These are phyloP conservation scores for Hiodon alosoides DNA, from an alignment of 2,113 vertebrate genomes.

Conservation along the genomic window DNA sequence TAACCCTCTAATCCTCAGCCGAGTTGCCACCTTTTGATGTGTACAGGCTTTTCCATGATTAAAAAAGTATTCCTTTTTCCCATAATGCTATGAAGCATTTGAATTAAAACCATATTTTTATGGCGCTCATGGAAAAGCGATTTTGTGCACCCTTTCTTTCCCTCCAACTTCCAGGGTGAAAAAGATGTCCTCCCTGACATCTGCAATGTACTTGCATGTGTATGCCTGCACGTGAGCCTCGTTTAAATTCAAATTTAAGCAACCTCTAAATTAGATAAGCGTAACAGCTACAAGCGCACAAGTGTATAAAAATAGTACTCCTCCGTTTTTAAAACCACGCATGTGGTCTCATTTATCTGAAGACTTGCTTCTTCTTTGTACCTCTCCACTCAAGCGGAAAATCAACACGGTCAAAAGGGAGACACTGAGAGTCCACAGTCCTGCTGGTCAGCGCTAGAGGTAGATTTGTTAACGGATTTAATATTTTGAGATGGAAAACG, in stretches of 20 bases:
- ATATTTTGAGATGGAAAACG: background rate
- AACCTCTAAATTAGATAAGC: background rate
- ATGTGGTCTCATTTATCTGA: background rate
- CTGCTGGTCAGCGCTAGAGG: slow-evolving; percentile 4
- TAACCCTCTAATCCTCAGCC: slow-evolving; percentile 25
- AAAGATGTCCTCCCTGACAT: no score
- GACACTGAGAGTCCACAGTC: slow-evolving; percentile 9
- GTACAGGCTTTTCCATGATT: slow-evolving; percentile 22
- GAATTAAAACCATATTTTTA: background rate
- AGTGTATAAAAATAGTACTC: no score
- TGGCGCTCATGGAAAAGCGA: no score
- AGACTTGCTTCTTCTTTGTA: slow-evolving; percentile 5
- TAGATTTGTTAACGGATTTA: slow-evolving; percentile 7
- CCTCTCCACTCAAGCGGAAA: slow-evolving; percentile 23
- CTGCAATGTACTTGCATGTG: background rate
- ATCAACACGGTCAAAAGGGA: slow-evolving; percentile 15
- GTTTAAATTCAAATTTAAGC: background rate
- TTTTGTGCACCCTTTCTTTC: no score
- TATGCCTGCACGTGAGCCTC: background rate
- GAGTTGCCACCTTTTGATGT: slow-evolving; percentile 26
- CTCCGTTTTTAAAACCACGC: background rate
- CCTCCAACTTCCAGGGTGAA: no score
- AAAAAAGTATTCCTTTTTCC: background rate
- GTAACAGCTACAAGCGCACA: background rate
- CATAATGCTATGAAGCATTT: background rate